Evolutionary conservation across 2,113 vertebrate species (phyloP).

Genomic region (Prochilodus magdalenae): DNA sequence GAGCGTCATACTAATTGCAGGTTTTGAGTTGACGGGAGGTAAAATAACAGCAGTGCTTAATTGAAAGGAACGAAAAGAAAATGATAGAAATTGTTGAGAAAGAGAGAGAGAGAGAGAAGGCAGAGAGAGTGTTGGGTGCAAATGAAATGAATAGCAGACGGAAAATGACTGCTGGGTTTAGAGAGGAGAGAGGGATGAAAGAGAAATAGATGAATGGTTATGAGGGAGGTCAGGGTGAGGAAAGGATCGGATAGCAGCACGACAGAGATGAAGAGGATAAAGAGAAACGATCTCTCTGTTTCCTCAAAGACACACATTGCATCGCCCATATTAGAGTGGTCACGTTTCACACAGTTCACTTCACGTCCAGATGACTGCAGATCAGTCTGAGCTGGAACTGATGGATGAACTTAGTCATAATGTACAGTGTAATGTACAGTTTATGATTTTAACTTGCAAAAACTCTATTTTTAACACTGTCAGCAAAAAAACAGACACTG

Average conservation of each 20-base stretch:
- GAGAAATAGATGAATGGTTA: constrained; percentile 49
- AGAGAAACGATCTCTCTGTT: neutral
- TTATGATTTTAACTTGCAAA: too few species aligned
- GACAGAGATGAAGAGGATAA: constrained; percentile 21
- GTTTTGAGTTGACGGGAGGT: constrained; percentile 10
- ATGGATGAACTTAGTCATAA: too few species aligned
- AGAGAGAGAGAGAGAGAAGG: constrained; percentile 37
- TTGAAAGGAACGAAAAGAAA: constrained; percentile 42
- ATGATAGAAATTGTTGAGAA: constrained; percentile 39
- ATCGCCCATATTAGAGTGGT: too few species aligned
- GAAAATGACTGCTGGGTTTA: constrained; percentile 45
- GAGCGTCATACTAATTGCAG: constrained; percentile 16
- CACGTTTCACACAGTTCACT: too few species aligned
- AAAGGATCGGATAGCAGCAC: constrained; percentile 40
- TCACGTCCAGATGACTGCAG: too few species aligned
- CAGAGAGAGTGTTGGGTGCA: neutral
- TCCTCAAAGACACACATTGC: too few species aligned
- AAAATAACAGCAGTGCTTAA: constrained; percentile 50
- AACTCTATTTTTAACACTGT: too few species aligned
- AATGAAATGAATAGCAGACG: constrained; percentile 65
- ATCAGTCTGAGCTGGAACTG: too few species aligned
- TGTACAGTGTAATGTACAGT: too few species aligned
- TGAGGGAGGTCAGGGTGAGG: constrained; percentile 34
- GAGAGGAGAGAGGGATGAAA: constrained; percentile 52
- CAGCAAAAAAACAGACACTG: too few species aligned